These are phyloP conservation scores for Chalcis sispes DNA, from an alignment of 2,888 invertebrate species.

Conservation along the genomic window DNA sequence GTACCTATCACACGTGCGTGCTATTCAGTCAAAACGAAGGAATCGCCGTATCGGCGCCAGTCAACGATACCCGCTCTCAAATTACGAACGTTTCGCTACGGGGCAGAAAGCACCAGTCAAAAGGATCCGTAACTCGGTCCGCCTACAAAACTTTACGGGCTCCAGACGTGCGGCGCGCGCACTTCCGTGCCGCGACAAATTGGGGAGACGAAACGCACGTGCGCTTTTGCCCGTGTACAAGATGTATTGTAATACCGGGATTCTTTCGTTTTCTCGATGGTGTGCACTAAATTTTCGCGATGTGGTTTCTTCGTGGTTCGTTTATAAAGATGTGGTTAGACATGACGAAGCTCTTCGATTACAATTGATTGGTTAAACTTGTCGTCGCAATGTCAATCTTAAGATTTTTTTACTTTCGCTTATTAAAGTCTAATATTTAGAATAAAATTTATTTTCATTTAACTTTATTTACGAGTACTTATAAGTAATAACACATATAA, in stretches of 20 bases:
- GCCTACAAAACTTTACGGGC: background rate
- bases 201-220: slow-evolving; percentile 10
- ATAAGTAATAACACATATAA: no score
- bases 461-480: no score
- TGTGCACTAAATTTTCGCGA: slow-evolving; percentile 29
- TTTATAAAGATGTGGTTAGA: slow-evolving; percentile 16
- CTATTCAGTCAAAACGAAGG: slow-evolving; percentile 23
- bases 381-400: no score
- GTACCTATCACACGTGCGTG: slow-evolving; percentile 10
- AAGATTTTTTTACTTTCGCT: no score
- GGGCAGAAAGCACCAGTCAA: slow-evolving; percentile 28
- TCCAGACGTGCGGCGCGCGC: slow-evolving; percentile 50
- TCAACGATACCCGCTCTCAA: slow-evolving; percentile 42
- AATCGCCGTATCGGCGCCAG: slow-evolving; percentile 53
- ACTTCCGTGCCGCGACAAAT: slow-evolving; percentile 39
- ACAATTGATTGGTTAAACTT: no score
- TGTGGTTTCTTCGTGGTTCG: no score
- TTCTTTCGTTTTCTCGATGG: background rate
- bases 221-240: background rate
- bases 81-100: background rate
- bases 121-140: slow-evolving; percentile 7
- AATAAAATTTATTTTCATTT: no score
- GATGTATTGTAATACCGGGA: background rate
- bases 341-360: background rate
- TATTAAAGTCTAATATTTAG: no score